These are phyloP conservation scores for Euleptes europaea DNA, from an alignment of 2,113 vertebrate species.

Conservation along the genomic window DNA sequence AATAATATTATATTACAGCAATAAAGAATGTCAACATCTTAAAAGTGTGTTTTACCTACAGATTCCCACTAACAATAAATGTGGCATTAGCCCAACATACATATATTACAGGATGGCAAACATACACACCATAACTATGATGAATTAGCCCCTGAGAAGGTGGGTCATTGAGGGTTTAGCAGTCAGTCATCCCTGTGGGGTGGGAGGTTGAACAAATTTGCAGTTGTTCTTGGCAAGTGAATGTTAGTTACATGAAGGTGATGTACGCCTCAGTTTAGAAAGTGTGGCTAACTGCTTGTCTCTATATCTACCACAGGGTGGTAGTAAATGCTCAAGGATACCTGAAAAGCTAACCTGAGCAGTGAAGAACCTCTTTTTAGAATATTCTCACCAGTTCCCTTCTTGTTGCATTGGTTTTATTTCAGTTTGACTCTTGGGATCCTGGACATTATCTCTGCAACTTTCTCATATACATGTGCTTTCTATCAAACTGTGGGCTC, in stretches of 20 bases:
- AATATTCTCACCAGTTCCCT: neutral
- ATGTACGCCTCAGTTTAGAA: neutral
- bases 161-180: neutral
- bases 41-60: too few species aligned
- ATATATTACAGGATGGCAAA: neutral
- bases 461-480: neutral
- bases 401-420: neutral
- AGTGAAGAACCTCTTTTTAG: neutral
- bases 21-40: too few species aligned
- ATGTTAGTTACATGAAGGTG: neutral
- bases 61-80: too few species aligned
- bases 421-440: neutral
- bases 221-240: too few species aligned
- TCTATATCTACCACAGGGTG: slow-evolving; percentile 63
- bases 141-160: neutral
- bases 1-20: too few species aligned
- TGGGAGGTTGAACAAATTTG: too few species aligned
- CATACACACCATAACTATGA: neutral
- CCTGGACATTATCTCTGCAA: neutral
- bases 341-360: slow-evolving; percentile 24
- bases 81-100: neutral
- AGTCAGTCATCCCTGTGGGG: too few species aligned
- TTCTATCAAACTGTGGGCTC: neutral
- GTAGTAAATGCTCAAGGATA: slow-evolving; percentile 62
- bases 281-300: slow-evolving; percentile 15